Evolutionary conservation across 92 coral and sea anemone genomes (phyloP), one percentile per base, ranked within the genome.

Genomic region (Palythoa caribaeorum): DNA sequence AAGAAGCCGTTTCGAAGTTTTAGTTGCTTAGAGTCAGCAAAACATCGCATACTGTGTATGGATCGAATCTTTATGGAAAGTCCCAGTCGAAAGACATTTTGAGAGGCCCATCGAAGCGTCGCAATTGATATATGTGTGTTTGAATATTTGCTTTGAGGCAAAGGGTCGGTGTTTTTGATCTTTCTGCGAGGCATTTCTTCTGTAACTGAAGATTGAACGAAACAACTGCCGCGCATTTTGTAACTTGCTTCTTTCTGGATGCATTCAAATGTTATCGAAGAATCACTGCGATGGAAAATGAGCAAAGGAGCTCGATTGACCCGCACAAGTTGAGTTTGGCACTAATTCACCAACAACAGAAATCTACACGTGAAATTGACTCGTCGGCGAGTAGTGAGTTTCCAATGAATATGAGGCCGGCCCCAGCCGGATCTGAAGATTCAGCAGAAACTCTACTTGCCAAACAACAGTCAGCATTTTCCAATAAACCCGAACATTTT

Each of bases 141-240:
- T 97, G 95, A 92, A 96, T 95, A 97, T 97, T 97, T 97, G 99
- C 99, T 97, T 97, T 97, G 96, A 94, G 94, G 93, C 97, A 93
- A 92, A 88, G 90, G 80, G 94, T 94, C 98, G 99, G 97, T 77
- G 81, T 96, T 54, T 96, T 97, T 97, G 99, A 97, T 95, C 96
- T 97, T 57, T 71, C 89, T 89, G 93, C 94, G 96, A 95, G 94
- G 90, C 90, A 93, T 95, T 93, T 93, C 94, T 93, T 62, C 85
- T 80, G 87, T 87, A 84, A 84, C 92, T 91, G 91, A 80, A 91
- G 96, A 90, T 88, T 94, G 94, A 94, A 47, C 94, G 93, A 89
- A 73, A 87, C 95, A 85, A 89, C 91, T 93, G 88, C 89, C 77
- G 76, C 80, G 90, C 89, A 86, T 90, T 87, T 90, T 91, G 90